A percentile compares a stretch with the other conserved stretches of the same genome.
Evolutionary conservation across 1,140 invertebrate species (phyloP).

Genomic region (Camponotus floridanus): DNA sequence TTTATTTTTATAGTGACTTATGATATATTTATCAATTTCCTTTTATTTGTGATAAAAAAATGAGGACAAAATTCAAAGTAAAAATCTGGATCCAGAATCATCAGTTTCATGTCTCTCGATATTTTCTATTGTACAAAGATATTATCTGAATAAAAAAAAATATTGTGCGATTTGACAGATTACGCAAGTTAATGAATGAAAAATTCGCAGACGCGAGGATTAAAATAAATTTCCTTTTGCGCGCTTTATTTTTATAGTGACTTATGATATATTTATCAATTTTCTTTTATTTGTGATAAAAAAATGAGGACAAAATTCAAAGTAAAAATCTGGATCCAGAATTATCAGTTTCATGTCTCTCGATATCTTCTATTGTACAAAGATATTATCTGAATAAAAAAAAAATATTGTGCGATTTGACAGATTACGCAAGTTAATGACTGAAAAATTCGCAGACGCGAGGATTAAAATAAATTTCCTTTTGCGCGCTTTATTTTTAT

Average conservation of each 20-base stretch:
- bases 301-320: not conserved
- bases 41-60: no score
- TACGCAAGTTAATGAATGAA: not conserved
- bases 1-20: no score
- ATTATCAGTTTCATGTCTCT: not conserved
- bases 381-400: not conserved
- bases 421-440: not conserved
- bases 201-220: not conserved
- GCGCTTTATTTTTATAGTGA: slow-evolving; percentile 24
- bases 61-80: not conserved
- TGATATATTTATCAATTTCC: not conserved
- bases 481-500: slow-evolving; percentile 29
- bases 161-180: not conserved
- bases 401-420: not conserved
- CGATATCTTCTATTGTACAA: not conserved
- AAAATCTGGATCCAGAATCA: not conserved
- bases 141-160: not conserved
- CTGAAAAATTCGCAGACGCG: not conserved
- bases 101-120: not conserved
- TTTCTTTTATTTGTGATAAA: not conserved
- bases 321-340: not conserved
- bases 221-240: slow-evolving; percentile 8
- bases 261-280: not conserved
- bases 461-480: slow-evolving; percentile 11
- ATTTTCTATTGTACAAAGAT: not conserved